Evolutionary conservation across 2,113 vertebrate species (phyloP).

Genomic region (Cyprichromis sp.): DNA sequence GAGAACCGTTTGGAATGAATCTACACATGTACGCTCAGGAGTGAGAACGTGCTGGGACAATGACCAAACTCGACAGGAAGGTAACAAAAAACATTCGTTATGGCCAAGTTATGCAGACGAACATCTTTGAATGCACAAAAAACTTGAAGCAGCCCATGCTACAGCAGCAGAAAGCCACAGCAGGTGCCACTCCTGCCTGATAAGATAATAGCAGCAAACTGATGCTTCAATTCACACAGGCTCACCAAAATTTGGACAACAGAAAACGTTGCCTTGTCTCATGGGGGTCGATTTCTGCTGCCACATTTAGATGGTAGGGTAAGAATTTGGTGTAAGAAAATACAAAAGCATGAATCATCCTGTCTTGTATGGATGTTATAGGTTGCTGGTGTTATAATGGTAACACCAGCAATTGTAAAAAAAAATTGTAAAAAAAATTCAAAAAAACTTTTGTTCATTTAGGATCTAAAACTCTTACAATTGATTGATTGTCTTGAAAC

Average conservation of each 20-base stretch:
- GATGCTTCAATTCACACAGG: not conserved
- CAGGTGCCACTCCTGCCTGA: not conserved
- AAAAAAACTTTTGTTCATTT: not conserved
- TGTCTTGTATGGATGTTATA: fast-evolving
- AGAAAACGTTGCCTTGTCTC: not conserved
- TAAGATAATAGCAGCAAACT: not conserved
- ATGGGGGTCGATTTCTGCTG: not conserved
- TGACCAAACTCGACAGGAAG: not conserved
- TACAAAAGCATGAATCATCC: not conserved
- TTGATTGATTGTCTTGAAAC: not conserved
- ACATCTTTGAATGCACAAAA: not conserved
- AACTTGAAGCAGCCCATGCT: not conserved
- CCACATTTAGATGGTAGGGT: not conserved
- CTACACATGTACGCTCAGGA: not conserved
- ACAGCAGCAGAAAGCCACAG: not conserved
- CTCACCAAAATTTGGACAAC: not conserved
- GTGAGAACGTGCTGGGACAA: not conserved
- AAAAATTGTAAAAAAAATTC: not conserved
- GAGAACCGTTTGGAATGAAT: not conserved
- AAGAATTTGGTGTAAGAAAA: not conserved
- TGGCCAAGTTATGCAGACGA: not conserved
- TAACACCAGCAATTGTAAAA: not conserved
- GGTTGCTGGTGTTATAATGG: not conserved
- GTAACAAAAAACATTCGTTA: not conserved
- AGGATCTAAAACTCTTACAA: not conserved